These are phyloP conservation scores for Macrosteles quadrilineatus DNA, from an alignment of 1,140 invertebrate genomes.

Conservation along the genomic window DNA sequence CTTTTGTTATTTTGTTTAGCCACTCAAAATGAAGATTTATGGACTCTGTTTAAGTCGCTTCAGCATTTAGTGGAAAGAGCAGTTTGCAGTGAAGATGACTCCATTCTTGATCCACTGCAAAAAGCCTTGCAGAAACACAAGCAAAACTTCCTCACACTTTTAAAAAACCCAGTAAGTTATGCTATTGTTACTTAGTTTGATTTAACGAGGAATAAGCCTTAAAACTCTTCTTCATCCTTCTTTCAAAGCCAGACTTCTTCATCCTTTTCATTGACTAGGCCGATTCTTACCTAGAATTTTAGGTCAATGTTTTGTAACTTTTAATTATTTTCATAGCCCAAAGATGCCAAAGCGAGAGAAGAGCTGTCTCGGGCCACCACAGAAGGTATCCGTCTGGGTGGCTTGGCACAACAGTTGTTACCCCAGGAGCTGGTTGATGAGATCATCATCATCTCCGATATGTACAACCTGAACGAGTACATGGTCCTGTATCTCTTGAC, in stretches of 20 bases:
- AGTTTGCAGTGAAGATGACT: slow-evolving; percentile 62
- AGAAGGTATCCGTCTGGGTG: slow-evolving; percentile 77
- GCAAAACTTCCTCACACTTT: slow-evolving; percentile 82
- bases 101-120: slow-evolving; percentile 76
- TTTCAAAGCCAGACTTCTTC: not conserved
- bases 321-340: slow-evolving; percentile 63
- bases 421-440: slow-evolving; percentile 87
- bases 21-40: slow-evolving; percentile 68
- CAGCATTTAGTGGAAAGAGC: slow-evolving; percentile 71
- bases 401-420: slow-evolving; percentile 72
- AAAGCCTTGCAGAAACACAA: slow-evolving; percentile 76
- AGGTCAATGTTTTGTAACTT: not conserved
- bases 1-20: no score
- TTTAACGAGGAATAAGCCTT: not conserved
- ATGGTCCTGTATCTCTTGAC: slow-evolving; percentile 85
- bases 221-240: slow-evolving; percentile 31
- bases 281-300: not conserved
- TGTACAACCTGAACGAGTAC: slow-evolving; percentile 93
- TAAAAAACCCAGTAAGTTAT: slow-evolving; percentile 82
- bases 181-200: not conserved
- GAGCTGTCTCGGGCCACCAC: slow-evolving; percentile 76
- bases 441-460: slow-evolving; percentile 88
- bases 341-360: slow-evolving; percentile 74
- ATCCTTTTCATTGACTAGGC: not conserved
- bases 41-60: slow-evolving; percentile 85